A percentile compares a stretch with the other conserved stretches of the same genome.
phyloP scores from a whole-genome alignment of 2,113 vertebrate genomes.

The Nycticorax nycticorax region DNA sequence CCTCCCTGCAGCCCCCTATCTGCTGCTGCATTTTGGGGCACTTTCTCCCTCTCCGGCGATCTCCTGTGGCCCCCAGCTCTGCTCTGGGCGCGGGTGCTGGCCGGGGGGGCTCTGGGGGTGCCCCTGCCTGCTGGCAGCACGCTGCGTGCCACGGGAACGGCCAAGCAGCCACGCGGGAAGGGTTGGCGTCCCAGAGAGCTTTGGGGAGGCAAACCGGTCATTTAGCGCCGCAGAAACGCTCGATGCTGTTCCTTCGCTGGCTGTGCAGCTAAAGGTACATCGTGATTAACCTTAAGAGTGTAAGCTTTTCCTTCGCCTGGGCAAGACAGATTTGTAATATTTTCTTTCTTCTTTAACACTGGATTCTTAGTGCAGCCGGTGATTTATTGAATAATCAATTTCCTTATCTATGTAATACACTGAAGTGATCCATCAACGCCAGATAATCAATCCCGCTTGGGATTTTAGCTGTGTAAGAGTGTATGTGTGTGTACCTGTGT shows the following conservation, averaged over 20 bases:
- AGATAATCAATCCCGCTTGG: slow-evolving; percentile 81
- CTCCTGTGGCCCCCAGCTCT: fast-evolving
- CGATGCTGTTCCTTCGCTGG: neutral
- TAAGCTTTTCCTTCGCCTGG: neutral
- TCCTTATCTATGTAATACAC: slow-evolving; percentile 88
- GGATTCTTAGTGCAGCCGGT: slow-evolving; percentile 66
- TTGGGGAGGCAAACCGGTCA: neutral
- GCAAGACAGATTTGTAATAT: slow-evolving; percentile 73
- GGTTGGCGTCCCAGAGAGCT: neutral
- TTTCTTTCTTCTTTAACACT: slow-evolving; percentile 65
- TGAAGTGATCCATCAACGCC: slow-evolving; percentile 84
- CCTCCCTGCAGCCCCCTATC: neutral
- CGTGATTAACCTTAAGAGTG: slow-evolving; percentile 26
- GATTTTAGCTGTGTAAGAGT: slow-evolving; percentile 63
- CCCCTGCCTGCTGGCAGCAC: neutral
- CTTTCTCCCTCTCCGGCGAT: too few relatives aligned
- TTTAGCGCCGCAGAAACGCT: neutral
- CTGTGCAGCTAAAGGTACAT: neutral
- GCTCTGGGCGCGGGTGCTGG: neutral
- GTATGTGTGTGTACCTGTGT: neutral
- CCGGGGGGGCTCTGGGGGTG: neutral
- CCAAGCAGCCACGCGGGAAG: fast-evolving
- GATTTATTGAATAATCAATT: slow-evolving; percentile 92
- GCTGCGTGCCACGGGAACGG: fast-evolving
- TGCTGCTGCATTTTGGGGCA: neutral